Percentiles rank a stretch among this genome's conserved stretches.
Evolutionary conservation across 2,113 vertebrate genomes (phyloP).

Genomic region (Melanocharis versteri): DNA sequence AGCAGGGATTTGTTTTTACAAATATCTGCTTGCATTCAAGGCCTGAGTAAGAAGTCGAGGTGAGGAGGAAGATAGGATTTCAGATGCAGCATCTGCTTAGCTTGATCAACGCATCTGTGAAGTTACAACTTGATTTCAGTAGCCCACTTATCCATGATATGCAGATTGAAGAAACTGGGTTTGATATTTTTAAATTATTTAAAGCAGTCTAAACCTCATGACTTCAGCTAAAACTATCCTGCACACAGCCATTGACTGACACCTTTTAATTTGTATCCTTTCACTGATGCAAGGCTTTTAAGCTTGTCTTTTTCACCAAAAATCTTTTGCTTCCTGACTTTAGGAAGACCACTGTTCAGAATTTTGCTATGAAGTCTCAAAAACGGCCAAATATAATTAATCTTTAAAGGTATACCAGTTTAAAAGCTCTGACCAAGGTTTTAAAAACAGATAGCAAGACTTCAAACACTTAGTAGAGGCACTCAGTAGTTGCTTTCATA

Average conservation of each 20-base stretch:
- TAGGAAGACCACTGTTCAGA: background rate
- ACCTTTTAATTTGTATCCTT: background rate
- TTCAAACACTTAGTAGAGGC: background rate
- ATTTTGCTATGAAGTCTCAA: background rate
- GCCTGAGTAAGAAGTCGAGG: background rate
- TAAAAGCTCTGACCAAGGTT: background rate
- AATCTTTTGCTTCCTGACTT: background rate
- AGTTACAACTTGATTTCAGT: background rate
- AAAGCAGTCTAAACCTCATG: background rate
- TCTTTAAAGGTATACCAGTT: background rate
- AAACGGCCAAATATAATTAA: background rate
- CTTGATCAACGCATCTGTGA: background rate
- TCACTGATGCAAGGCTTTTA: background rate
- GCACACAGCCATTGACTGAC: background rate
- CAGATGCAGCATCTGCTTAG: background rate
- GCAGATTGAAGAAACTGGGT: background rate
- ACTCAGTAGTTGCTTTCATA: background rate
- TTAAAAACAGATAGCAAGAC: background rate
- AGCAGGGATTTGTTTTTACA: background rate
- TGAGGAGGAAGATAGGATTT: background rate
- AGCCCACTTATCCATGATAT: background rate
- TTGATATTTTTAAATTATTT: background rate
- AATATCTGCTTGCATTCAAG: background rate
- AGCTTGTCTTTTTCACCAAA: background rate
- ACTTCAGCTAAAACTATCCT: background rate